Percentiles rank a stretch among this genome's conserved stretches.
Conservation (phyloP, 2,888 invertebrate genomes). For the Napeogenes inachia region DNA sequence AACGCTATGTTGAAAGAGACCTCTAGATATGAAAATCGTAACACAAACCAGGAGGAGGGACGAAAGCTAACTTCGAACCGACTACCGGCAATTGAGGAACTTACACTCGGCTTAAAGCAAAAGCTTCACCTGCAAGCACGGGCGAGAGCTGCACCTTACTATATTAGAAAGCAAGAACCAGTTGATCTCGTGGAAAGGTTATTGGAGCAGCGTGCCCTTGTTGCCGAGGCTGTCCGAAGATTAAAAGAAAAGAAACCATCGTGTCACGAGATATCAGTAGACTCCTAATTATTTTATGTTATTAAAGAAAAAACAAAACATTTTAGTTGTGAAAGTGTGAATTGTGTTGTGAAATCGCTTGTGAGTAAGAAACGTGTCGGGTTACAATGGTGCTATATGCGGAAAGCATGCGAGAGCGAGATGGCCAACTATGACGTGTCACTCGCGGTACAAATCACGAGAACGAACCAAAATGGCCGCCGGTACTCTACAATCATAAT, state of each 20-base stretch:
- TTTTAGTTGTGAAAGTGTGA: slow-evolving; percentile 77
- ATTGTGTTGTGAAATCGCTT: slow-evolving; percentile 77
- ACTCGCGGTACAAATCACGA: slow-evolving; percentile 72
- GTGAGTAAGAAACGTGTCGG: slow-evolving; percentile 76
- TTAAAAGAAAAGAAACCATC: slow-evolving; percentile 73
- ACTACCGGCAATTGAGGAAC: slow-evolving; percentile 69
- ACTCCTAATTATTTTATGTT: slow-evolving; percentile 65
- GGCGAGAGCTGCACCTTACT: slow-evolving; percentile 72
- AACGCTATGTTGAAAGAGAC: slow-evolving; percentile 70
- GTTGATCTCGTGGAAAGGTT: slow-evolving; percentile 72
- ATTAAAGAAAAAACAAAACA: slow-evolving; percentile 56
- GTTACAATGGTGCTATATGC: slow-evolving; percentile 78
- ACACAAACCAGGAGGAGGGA: slow-evolving; percentile 46
- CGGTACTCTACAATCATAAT: slow-evolving; percentile 75
- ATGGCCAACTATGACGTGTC: slow-evolving; percentile 73
- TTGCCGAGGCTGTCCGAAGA: slow-evolving; percentile 73
- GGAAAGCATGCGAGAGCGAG: slow-evolving; percentile 71
- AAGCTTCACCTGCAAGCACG: slow-evolving; percentile 74
- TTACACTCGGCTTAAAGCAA: slow-evolving; percentile 73
- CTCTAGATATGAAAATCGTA: slow-evolving; percentile 59
- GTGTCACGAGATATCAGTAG: slow-evolving; percentile 72
- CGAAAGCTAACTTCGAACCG: slow-evolving; percentile 59
- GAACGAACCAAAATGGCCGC: slow-evolving; percentile 76
- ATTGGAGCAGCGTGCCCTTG: slow-evolving; percentile 72
- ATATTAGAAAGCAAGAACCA: slow-evolving; percentile 75